A percentile compares a stretch with the other conserved stretches of the same genome.
Evolutionary conservation across 64 coral and sea anemone genomes (phyloP).

Genomic region (Dendronephthya gigantea): DNA sequence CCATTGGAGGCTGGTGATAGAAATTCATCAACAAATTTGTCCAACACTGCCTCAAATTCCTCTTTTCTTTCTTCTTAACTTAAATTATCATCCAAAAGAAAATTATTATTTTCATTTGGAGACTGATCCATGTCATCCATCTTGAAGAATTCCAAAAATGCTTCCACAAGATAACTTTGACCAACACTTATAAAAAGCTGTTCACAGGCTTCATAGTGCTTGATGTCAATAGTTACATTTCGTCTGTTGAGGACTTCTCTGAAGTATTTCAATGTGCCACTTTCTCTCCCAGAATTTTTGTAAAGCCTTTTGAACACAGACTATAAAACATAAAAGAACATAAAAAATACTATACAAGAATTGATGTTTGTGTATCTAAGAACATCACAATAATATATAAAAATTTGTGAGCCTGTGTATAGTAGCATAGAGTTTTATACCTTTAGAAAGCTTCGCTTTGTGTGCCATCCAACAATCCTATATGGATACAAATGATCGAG

Average conservation of each 20-base stretch:
- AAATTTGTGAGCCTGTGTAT: too few species aligned
- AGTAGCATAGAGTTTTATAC: too few species aligned
- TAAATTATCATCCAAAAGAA: not conserved
- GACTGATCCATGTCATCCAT: too few species aligned
- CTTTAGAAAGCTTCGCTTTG: too few species aligned
- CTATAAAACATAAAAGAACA: not conserved
- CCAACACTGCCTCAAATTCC: slow-evolving; percentile 2
- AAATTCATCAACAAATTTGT: not conserved
- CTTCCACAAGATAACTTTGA: slow-evolving; percentile 36
- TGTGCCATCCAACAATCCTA: too few species aligned
- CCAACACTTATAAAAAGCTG: slow-evolving; percentile 48
- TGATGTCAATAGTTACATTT: not conserved
- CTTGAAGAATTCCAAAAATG: slow-evolving; percentile 40
- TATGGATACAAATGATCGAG: too few species aligned
- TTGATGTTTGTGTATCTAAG: too few species aligned
- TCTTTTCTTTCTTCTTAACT: not conserved
- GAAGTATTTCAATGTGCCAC: not conserved
- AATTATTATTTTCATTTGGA: slow-evolving; percentile 1
- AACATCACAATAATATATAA: too few species aligned
- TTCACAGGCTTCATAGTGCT: slow-evolving; percentile 42
- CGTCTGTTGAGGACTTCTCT: not conserved
- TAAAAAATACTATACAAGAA: too few species aligned
- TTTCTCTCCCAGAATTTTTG: not conserved
- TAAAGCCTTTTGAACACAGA: not conserved
- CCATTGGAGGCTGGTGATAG: not conserved